phyloP scores from a whole-genome alignment of 1,140 invertebrate genomes.

The Nephila pilipes region DNA sequence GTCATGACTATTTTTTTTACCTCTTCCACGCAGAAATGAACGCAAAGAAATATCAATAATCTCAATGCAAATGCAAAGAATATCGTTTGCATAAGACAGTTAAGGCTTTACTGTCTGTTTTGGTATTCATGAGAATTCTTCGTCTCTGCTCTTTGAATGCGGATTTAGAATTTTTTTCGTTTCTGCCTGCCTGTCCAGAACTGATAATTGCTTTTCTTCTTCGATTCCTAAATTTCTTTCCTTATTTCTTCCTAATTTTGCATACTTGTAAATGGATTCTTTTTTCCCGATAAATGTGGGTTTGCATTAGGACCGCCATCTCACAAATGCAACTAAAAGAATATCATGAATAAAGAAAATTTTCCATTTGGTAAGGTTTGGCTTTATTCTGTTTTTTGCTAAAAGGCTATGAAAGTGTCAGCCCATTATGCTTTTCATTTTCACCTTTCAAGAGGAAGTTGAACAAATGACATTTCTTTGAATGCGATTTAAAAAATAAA shows the following conservation, averaged over 20 bases:
- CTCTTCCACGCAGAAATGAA: conserved; percentile 16
- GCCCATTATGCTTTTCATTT: not conserved
- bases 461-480: not conserved
- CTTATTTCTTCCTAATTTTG: not conserved
- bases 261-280: not conserved
- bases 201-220: conserved; percentile 2
- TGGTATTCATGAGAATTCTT: conserved; percentile 52
- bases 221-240: not conserved
- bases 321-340: conserved; percentile 13
- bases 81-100: conserved; percentile 49
- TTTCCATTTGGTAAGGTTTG: too few species aligned
- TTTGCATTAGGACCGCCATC: too few species aligned
- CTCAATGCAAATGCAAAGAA: conserved; percentile 55
- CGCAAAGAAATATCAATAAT: conserved; percentile 48
- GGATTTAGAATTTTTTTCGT: not conserved
- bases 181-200: not conserved
- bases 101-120: conserved; percentile 25
- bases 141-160: conserved; percentile 17
- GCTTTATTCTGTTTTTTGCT: not conserved
- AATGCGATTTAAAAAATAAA: not conserved
- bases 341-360: not conserved
- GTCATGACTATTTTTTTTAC: not conserved
- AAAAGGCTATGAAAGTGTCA: not conserved
- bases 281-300: not conserved
- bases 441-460: not conserved